phyloP scores from a whole-genome alignment of 2,113 vertebrate species.

The Mus pahari region DNA sequence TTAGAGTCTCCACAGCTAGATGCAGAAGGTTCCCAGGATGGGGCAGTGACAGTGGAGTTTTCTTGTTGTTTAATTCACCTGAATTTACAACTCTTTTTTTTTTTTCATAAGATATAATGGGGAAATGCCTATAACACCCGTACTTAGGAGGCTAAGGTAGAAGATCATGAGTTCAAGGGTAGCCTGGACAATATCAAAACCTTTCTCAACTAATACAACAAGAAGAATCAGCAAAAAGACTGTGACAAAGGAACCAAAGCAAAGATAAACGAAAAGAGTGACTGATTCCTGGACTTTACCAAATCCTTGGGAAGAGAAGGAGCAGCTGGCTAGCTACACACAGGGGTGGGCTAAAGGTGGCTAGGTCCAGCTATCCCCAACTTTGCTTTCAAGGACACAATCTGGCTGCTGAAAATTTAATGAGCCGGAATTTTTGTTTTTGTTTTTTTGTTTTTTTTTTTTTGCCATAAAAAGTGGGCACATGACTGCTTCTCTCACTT shows the following conservation, averaged over 20 bases:
- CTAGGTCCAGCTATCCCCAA: neutral
- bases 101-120: too few relatives aligned
- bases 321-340: neutral
- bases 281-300: neutral
- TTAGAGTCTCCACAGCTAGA: neutral
- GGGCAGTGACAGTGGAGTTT: neutral
- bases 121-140: neutral
- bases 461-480: neutral
- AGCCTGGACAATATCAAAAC: neutral
- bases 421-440: accelerated
- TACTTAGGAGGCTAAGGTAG: neutral
- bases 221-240: neutral
- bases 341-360: neutral
- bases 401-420: neutral
- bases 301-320: neutral
- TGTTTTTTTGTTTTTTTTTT: too few relatives aligned
- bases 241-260: neutral
- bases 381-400: neutral
- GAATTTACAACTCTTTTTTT: neutral
- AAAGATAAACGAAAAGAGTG: neutral
- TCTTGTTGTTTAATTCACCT: neutral
- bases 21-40: neutral
- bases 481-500: neutral
- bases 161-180: neutral
- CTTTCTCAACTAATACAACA: neutral